A percentile compares a stretch with the other conserved stretches of the same genome.
phyloP scores from a whole-genome alignment of 2,797 vertebrate genomes.

The Fratercula arctica region DNA sequence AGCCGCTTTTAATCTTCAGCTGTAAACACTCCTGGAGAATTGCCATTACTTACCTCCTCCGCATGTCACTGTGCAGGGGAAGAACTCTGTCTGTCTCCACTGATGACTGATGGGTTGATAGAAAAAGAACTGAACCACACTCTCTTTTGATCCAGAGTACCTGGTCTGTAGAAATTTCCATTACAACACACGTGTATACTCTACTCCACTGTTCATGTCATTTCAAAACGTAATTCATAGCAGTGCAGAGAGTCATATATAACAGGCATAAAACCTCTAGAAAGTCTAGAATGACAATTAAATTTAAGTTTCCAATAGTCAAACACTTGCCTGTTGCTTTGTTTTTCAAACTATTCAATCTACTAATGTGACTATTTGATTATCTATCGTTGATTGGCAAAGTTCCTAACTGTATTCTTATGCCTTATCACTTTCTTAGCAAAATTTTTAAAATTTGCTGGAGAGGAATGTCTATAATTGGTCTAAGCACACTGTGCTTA shows the following conservation, averaged over 20 bases:
- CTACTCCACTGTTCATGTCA: not conserved
- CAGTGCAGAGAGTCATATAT: not conserved
- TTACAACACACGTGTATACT: not conserved
- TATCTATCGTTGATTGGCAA: not conserved
- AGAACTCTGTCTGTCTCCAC: constrained; percentile 95
- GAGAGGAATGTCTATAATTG: not conserved
- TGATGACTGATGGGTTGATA: constrained; percentile 94
- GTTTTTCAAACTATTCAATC: not conserved
- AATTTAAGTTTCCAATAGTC: not conserved
- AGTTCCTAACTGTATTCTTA: not conserved
- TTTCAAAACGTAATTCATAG: not conserved
- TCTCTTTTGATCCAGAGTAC: constrained; percentile 84
- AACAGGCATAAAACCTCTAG: not conserved
- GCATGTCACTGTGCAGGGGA: constrained; percentile 91
- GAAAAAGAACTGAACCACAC: constrained; percentile 89
- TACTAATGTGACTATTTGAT: not conserved
- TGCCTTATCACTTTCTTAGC: not conserved
- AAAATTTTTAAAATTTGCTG: not conserved
- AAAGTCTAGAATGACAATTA: not conserved
- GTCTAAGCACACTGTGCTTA: not conserved
- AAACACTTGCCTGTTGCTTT: not conserved
- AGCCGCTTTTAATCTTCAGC: not conserved
- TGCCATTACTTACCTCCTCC: constrained; percentile 86
- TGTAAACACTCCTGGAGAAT: not conserved
- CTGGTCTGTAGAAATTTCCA: constrained; percentile 81